Evolutionary conservation across 1,140 invertebrate genomes (phyloP), one percentile per base, ranked within the genome.

Genomic region (Drosophila orosa): DNA sequence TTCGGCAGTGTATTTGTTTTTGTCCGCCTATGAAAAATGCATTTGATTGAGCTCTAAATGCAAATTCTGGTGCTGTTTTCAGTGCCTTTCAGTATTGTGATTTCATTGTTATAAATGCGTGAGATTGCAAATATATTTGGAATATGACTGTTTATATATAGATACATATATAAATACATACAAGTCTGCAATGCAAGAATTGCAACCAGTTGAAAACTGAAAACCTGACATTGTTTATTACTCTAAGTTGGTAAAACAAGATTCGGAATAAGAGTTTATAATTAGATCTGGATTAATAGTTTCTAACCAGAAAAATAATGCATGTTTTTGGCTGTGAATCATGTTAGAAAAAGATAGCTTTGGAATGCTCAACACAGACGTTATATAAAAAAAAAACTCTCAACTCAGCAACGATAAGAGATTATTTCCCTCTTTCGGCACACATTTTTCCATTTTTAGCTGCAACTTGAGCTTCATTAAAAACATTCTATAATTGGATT

Each of bases 1-100:
- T 44, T 55, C 39, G 9, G 39, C n/a, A 40, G 39, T 59, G 56
- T 44, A 6, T 22, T 33, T 52, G 29, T 22, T 52, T 52, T 67
- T 44, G 59, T 52, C 42, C n/a, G n/a, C n/a, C 25, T 59, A 79
- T 83, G 65, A 79, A 82, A 82, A 86, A 87, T 82, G 82, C 84
- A 86, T 87, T 83, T 76, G 75, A 87, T 83, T 86, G 82, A 86
- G 82, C 82, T 83, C 71, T 35, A 86, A 86, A 87, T 86, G 82
- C 79, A 87, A 86, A 86, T 86, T 82, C n/a, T n/a, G 33, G 5
- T 52, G 55, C 45, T 71, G 68, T 79, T 62, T 74, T 45, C 35
- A 50, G 57, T 62, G 59, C 68, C 69, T 71, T 60, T 57, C 66
- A 45, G 67, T 71, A 69, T 87, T 86, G 74, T 72, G 75, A 76